These are phyloP conservation scores for Chymomyza costata DNA, from an alignment of 1,140 invertebrate genomes.

Conservation along the genomic window DNA sequence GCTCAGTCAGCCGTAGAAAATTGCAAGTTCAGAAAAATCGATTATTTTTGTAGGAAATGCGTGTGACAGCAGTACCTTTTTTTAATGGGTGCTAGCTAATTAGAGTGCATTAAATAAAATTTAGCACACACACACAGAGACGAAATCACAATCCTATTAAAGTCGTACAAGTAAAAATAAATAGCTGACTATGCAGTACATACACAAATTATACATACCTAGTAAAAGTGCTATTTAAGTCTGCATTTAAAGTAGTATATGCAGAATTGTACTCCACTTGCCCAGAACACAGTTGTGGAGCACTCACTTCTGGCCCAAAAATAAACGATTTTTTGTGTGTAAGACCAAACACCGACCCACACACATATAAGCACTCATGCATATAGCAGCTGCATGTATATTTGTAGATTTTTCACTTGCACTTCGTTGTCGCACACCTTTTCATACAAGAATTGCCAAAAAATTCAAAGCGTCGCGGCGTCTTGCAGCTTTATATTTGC, in stretches of 20 bases:
- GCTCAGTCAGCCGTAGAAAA: slow-evolving; percentile 58
- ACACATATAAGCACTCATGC: slow-evolving; percentile 14
- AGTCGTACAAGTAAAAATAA: no score
- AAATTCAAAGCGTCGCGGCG: slow-evolving; percentile 20
- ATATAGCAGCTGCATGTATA: slow-evolving; percentile 21
- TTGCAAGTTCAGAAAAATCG: slow-evolving; percentile 68
- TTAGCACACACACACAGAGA: slow-evolving; percentile 1
- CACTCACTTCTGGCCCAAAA: slow-evolving; percentile 23
- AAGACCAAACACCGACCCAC: slow-evolving; percentile 5
- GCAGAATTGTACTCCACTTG: slow-evolving; percentile 25
- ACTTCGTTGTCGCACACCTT: slow-evolving; percentile 20
- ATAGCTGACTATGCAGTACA: no score
- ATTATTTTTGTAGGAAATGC: slow-evolving; percentile 42
- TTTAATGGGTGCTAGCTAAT: slow-evolving; percentile 30
- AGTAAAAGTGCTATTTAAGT: slow-evolving; percentile 30
- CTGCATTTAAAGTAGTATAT: no score
- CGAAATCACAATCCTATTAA: no score
- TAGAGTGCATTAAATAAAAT: slow-evolving; percentile 11
- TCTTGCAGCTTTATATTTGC: slow-evolving; percentile 6
- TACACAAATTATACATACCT: no score
- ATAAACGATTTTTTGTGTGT: slow-evolving; percentile 21
- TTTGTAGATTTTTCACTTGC: slow-evolving; percentile 30
- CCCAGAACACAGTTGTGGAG: slow-evolving; percentile 1
- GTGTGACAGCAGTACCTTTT: slow-evolving; percentile 12
- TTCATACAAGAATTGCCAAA: neutral